Conservation (phyloP, 2,888 invertebrate species). For the Macrosiphum euphorbiae region DNA sequence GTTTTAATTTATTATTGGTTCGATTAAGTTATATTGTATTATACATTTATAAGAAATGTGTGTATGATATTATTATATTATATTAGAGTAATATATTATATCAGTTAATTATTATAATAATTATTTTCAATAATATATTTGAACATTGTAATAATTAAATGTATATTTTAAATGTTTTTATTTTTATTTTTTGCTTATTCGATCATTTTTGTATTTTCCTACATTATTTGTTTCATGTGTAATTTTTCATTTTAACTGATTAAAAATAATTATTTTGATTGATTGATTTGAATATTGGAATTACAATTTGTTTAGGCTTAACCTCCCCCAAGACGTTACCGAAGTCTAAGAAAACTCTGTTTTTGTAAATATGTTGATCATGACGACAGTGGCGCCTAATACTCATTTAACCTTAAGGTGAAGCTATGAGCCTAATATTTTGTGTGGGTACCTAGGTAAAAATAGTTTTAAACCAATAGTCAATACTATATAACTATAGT, state of each 20-base stretch:
- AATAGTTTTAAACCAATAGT: too few species aligned
- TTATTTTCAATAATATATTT: not conserved
- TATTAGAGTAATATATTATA: not conserved
- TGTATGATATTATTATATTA: not conserved
- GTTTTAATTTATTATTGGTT: conserved; percentile 42
- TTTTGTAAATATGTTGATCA: not conserved
- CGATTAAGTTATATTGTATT: not conserved
- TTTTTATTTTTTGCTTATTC: not conserved
- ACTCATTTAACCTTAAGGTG: too few species aligned
- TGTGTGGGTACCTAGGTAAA: too few species aligned
- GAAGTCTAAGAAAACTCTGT: not conserved
- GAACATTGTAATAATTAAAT: not conserved
- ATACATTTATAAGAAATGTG: not conserved
- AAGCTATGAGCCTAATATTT: too few species aligned
- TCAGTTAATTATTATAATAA: not conserved
- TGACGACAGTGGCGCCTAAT: not conserved
- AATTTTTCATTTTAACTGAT: not conserved
- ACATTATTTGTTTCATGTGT: not conserved
- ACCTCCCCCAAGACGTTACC: not conserved
- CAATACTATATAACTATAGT: too few species aligned
- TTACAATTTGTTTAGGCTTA: not conserved
- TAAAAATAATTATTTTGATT: not conserved
- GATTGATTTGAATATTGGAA: not conserved
- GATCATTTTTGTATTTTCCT: not conserved
- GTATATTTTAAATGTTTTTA: not conserved